phyloP scores from a whole-genome alignment of 2,797 vertebrate species.

The Psittacula echo region DNA sequence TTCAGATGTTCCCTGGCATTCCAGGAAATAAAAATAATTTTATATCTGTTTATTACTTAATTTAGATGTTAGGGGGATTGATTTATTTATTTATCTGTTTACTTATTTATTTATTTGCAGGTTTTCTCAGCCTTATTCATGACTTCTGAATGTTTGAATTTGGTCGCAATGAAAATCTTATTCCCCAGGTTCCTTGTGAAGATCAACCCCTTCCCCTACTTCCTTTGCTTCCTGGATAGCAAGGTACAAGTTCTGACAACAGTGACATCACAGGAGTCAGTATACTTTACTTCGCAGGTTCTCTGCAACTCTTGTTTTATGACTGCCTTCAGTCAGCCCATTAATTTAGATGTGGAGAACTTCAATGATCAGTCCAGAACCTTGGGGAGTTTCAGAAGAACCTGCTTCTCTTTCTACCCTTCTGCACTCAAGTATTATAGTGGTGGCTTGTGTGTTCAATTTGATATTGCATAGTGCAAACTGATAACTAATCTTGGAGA shows the following conservation, averaged over 20 bases:
- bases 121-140: not conserved
- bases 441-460: not conserved
- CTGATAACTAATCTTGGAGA: not conserved
- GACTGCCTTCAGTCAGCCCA: not conserved
- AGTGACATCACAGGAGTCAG: not conserved
- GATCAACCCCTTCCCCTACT: not conserved
- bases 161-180: not conserved
- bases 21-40: not conserved
- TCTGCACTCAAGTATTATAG: not conserved
- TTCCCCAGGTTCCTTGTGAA: not conserved
- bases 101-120: not conserved
- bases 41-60: not conserved
- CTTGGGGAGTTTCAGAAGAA: not conserved
- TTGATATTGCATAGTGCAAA: not conserved
- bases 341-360: not conserved
- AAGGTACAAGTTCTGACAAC: not conserved
- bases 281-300: not conserved
- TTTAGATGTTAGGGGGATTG: not conserved
- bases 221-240: not conserved
- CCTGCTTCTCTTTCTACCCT: not conserved
- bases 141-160: not conserved
- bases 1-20: not conserved
- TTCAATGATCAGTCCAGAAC: not conserved
- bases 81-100: not conserved
- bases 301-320: not conserved